phyloP scores from a whole-genome alignment of 2,113 vertebrate species.

The Bucco capensis region DNA sequence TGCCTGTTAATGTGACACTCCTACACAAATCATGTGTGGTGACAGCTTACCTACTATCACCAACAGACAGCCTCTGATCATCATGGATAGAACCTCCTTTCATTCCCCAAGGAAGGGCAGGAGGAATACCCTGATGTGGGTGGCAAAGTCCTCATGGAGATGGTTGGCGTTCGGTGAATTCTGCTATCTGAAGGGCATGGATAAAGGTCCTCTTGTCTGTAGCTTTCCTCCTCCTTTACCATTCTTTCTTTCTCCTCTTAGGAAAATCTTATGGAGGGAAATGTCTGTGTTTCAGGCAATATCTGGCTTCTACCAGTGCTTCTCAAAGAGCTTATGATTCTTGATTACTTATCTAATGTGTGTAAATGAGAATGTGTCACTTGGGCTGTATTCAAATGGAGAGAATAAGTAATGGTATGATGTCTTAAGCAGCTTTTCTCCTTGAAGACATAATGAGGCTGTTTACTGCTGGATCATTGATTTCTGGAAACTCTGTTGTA shows the following conservation, averaged over 20 bases:
- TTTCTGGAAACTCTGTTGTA: not conserved
- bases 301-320: not conserved
- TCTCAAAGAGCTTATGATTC: not conserved
- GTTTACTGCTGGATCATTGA: not conserved
- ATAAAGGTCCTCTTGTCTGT: not conserved
- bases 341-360: not conserved
- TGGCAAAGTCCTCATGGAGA: not conserved
- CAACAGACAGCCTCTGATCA: not conserved
- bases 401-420: not conserved
- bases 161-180: not conserved
- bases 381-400: not conserved
- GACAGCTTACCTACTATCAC: not conserved
- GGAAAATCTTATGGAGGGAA: not conserved
- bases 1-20: too few species aligned
- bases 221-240: not conserved
- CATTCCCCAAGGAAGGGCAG: not conserved
- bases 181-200: fast-evolving
- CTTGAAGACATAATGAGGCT: not conserved
- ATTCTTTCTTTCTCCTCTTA: not conserved
- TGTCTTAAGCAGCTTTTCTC: not conserved
- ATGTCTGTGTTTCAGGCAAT: not conserved
- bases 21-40: not conserved
- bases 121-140: not conserved
- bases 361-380: not conserved
- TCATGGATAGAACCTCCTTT: not conserved